Evolutionary conservation across 2,113 vertebrate genomes (phyloP).

Genomic region (Bothrops jararaca): DNA sequence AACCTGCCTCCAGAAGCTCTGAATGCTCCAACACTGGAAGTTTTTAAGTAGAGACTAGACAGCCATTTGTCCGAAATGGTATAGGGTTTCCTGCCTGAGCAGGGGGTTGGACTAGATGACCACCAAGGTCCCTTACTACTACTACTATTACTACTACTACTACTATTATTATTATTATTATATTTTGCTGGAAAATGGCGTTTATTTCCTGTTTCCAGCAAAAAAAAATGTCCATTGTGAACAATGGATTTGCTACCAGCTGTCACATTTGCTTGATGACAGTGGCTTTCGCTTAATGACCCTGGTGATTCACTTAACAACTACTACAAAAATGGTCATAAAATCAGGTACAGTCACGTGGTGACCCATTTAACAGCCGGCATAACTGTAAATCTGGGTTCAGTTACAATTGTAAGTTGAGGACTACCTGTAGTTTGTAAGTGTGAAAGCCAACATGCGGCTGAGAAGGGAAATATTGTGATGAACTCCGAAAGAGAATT

Average conservation of each 20-base stretch:
- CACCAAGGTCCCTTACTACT: too few species aligned
- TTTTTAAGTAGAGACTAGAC: background rate
- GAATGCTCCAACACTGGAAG: too few species aligned
- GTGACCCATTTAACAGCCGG: too few species aligned
- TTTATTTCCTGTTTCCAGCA: background rate
- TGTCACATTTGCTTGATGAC: background rate
- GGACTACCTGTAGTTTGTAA: too few species aligned
- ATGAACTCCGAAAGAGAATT: background rate
- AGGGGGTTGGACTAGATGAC: background rate
- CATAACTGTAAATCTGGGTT: too few species aligned
- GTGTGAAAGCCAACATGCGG: background rate
- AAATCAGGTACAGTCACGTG: background rate
- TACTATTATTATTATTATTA: too few species aligned
- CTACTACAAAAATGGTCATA: background rate
- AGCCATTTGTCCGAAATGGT: background rate
- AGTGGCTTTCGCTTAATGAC: background rate
- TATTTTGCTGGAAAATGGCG: too few species aligned
- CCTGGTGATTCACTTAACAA: background rate
- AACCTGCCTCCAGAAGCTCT: too few species aligned
- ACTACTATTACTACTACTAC: rapidly evolving
- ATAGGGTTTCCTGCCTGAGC: background rate
- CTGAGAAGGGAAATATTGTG: background rate
- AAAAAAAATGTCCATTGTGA: background rate
- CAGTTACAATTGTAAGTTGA: too few species aligned
- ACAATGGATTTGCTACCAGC: background rate